Conservation (phyloP, 2,888 invertebrate species). For the Ichneumoninae sp. region DNA sequence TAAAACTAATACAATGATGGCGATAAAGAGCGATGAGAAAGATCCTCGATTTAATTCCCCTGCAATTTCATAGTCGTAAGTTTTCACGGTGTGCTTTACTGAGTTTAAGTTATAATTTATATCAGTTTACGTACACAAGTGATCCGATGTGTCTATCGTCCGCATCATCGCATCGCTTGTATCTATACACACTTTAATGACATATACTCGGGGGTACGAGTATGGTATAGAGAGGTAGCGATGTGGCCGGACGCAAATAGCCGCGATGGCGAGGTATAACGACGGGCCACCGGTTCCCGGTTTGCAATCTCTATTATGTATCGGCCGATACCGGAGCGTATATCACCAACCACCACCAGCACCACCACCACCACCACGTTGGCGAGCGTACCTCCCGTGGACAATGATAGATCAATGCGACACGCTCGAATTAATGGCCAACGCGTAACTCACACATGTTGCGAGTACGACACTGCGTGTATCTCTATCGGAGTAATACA, state of each 20-base stretch:
- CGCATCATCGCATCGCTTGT: conserved; percentile 6
- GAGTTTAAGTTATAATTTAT: conserved; percentile 49
- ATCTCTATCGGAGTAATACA: conserved; percentile 2
- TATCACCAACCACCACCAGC: conserved; percentile 72
- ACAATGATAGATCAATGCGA: conserved; percentile 84
- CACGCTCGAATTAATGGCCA: conserved; percentile 83
- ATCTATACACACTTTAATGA: conserved; percentile 18
- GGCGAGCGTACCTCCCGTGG: conserved; percentile 63
- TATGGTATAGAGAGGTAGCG: conserved; percentile 17
- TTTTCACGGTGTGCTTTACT: not conserved
- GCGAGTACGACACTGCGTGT: not conserved
- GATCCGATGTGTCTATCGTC: conserved; percentile 49
- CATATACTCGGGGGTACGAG: conserved; percentile 15
- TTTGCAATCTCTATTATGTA: conserved; percentile 80
- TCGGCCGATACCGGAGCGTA: conserved; percentile 76
- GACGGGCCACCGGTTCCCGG: conserved; percentile 55
- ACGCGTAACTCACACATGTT: conserved; percentile 74
- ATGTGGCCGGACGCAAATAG: conserved; percentile 57
- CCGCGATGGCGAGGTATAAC: conserved; percentile 46
- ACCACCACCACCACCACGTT: conserved; percentile 34
- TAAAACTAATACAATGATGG: not conserved
- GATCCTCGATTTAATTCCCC: conserved; percentile 19
- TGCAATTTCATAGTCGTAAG: conserved; percentile 14
- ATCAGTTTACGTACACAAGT: conserved; percentile 40
- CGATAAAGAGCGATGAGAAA: not conserved